Evolutionary conservation across 2,113 vertebrate species (phyloP), one percentile per base, ranked within the genome.

Genomic region (Embiotoca jacksoni): DNA sequence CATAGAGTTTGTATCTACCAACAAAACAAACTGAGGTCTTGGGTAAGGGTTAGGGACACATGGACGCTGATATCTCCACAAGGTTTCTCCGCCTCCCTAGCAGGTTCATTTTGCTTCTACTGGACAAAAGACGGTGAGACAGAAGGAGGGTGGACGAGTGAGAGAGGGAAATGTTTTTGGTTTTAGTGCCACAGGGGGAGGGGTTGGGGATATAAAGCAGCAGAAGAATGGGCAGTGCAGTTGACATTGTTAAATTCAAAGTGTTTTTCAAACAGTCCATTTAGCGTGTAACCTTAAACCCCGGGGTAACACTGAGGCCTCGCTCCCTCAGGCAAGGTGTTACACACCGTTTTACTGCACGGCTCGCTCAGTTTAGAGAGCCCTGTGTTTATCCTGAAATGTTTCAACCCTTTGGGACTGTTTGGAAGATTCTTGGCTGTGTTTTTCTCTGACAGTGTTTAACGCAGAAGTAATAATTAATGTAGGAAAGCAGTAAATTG

Each of bases 241-340:
- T 88, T 90, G 84, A 91, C 81, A 88, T 90, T 88, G 88, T 90
- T 90, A 79, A 81, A 83, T 83, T 85, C 81, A 47, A 89, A 90
- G 88, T 88, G 83, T 90, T 92, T 88, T 82, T 90, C 77, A 85
- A 88, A 84, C 59, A 78, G 87, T 58, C 90, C 83, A 82, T 90
- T 92, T 88, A 87, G 60, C 54, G 69, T 86, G 89, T 90, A 88
- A 92, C 89, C 87, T 55, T 83, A 93, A 71, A 89, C 84, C 84
- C 64, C 30, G 33, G 67, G 37, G 89, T 75, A 87, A 82, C 71
- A 50, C 71, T 60, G 77, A 60, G 75, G 62, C 84, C 75, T 70
- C 76, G 23, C 67, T 71, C 67, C 81, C 82, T 55, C 58, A 65
- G 79, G 80, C 75, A 82, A 83, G 71, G 84, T 86, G 80, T 87